Evolutionary conservation across 1,140 invertebrate species (phyloP).

Genomic region (Scaptodrosophila lebanonensis): DNA sequence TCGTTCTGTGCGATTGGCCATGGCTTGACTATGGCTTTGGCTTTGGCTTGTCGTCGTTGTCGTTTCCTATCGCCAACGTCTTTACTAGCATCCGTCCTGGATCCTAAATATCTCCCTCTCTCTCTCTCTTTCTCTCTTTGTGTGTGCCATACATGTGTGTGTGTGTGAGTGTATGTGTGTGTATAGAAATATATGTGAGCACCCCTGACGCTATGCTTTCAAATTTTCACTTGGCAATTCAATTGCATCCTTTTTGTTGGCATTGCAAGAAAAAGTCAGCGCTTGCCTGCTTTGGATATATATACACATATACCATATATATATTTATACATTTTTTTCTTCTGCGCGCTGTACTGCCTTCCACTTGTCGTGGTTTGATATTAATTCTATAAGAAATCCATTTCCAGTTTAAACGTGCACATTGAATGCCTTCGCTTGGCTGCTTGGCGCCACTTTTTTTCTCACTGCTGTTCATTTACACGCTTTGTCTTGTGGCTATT

Average conservation of each 20-base stretch:
- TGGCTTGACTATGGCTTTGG: slow-evolving; percentile 53
- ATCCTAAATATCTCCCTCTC: background rate
- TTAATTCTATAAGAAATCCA: slow-evolving; percentile 70
- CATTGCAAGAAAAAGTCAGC: background rate
- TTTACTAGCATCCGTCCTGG: background rate
- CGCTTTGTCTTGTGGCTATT: slow-evolving; percentile 1
- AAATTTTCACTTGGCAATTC: slow-evolving; percentile 58
- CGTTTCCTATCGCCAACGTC: slow-evolving; percentile 19
- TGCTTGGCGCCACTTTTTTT: slow-evolving; percentile 57
- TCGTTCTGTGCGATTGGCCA: slow-evolving; percentile 51
- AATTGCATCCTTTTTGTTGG: slow-evolving; percentile 37
- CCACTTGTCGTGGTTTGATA: slow-evolving; percentile 49
- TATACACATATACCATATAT: too few species aligned
- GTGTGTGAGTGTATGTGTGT: too few species aligned
- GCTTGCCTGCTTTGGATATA: background rate
- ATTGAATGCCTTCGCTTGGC: slow-evolving; percentile 47
- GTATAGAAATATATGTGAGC: too few species aligned
- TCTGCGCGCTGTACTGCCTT: background rate
- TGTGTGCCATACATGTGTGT: too few species aligned
- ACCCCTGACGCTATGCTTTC: slow-evolving; percentile 19
- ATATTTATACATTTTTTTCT: slow-evolving; percentile 7
- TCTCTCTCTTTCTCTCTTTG: background rate
- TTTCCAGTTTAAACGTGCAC: slow-evolving; percentile 60
- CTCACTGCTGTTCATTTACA: slow-evolving; percentile 19
- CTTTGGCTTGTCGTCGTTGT: slow-evolving; percentile 50